These are phyloP conservation scores for Stegostoma tigrinum DNA, from an alignment of 2,113 vertebrate genomes.

Conservation along the genomic window DNA sequence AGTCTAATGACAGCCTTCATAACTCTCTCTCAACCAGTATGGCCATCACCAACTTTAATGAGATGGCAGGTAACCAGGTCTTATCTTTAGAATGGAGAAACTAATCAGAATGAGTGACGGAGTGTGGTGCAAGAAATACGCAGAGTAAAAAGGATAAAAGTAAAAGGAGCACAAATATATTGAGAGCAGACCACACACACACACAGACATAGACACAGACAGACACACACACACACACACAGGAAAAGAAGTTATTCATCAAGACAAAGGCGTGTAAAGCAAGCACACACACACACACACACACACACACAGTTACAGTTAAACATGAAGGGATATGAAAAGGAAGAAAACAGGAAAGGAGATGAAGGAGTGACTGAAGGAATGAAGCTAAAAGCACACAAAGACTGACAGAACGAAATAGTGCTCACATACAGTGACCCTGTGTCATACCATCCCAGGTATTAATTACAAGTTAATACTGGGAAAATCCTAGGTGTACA, in stretches of 20 bases:
- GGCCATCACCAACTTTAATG: background rate
- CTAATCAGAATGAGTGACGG: background rate
- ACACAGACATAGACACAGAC: too few relatives aligned
- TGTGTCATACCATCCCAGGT: too few relatives aligned
- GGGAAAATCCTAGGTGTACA: background rate
- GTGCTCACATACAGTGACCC: too few relatives aligned
- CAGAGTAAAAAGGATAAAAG: background rate
- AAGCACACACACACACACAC: background rate
- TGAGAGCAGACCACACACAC: background rate
- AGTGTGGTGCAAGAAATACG: background rate
- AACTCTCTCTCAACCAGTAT: background rate
- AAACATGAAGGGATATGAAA: background rate
- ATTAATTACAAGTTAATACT: background rate
- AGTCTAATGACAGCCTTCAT: background rate
- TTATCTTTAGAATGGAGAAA: background rate
- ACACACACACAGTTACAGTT: background rate
- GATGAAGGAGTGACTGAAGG: background rate
- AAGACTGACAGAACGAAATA: too few relatives aligned
- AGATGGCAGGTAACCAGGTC: background rate
- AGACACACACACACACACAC: background rate
- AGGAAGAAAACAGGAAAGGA: background rate
- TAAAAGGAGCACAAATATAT: background rate
- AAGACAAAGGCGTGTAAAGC: background rate
- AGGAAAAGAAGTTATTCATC: background rate
- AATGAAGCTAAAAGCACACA: background rate